Conservation (phyloP, 2,113 vertebrate species). For the Oreochromis niloticus region DNA sequence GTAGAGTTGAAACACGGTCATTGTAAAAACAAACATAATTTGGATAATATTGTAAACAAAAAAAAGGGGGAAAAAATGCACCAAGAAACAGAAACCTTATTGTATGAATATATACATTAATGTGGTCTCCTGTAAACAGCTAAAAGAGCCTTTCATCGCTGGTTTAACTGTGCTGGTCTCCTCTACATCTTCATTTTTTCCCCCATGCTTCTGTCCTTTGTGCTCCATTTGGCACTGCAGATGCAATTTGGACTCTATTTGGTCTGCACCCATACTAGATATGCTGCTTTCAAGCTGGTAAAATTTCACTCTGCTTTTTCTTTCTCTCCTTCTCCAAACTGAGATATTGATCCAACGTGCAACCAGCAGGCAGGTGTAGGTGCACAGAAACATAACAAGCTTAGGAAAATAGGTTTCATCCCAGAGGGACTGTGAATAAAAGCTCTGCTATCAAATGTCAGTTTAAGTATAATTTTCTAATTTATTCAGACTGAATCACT, state of each 20-base stretch:
- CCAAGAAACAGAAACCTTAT: neutral
- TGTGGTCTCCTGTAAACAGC: neutral
- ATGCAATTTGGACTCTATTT: slow-evolving; percentile 17
- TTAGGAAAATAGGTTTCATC: neutral
- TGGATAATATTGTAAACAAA: neutral
- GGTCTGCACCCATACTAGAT: neutral
- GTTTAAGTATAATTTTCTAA: neutral
- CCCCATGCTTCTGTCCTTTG: slow-evolving; percentile 6
- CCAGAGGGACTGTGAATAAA: neutral
- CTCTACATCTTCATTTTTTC: neutral
- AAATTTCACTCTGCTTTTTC: neutral
- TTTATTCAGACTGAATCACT: neutral
- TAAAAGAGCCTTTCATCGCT: slow-evolving; percentile 9
- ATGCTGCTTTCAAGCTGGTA: neutral
- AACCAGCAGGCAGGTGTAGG: slow-evolving; percentile 18
- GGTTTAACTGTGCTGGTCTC: neutral
- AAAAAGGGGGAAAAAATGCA: neutral
- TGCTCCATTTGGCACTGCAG: neutral
- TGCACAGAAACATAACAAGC: neutral
- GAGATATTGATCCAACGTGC: slow-evolving; percentile 32
- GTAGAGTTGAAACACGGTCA: neutral
- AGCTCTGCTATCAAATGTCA: neutral
- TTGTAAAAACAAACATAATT: neutral
- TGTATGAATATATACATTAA: neutral
- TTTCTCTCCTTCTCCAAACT: neutral